These are phyloP conservation scores for Mastacembelus armatus DNA, from an alignment of 2,797 vertebrate genomes.

Conservation along the genomic window DNA sequence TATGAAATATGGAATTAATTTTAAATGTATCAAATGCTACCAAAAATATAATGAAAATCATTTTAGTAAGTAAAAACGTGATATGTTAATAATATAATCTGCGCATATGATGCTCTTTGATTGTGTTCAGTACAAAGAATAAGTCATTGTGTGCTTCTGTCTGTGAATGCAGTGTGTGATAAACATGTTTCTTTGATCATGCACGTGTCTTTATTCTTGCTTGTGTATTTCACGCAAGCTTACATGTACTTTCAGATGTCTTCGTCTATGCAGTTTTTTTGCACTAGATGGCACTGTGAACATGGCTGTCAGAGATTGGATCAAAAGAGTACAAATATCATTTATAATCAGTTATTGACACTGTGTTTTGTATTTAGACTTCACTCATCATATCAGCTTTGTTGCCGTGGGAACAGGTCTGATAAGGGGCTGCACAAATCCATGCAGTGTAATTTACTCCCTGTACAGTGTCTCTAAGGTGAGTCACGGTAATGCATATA, in stretches of 20 bases:
- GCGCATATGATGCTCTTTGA: not conserved
- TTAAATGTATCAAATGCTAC: too few relatives aligned
- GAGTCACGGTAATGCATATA: slow-evolving; percentile 40
- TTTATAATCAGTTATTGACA: slow-evolving; percentile 65
- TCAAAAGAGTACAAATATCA: slow-evolving; percentile 52
- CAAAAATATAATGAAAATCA: not conserved
- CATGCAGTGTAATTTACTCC: slow-evolving; percentile 28
- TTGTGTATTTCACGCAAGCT: not conserved
- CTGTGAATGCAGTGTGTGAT: not conserved
- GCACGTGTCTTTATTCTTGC: not conserved
- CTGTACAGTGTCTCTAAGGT: slow-evolving; percentile 1
- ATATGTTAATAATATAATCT: too few relatives aligned
- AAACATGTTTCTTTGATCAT: not conserved
- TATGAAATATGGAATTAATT: too few relatives aligned
- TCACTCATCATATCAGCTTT: slow-evolving; percentile 29
- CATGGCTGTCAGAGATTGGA: slow-evolving; percentile 44
- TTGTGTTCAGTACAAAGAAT: not conserved
- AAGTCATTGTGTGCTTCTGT: not conserved
- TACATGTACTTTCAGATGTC: not conserved
- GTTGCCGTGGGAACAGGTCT: slow-evolving; percentile 49
- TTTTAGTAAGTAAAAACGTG: not conserved
- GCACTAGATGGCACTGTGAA: slow-evolving; percentile 81
- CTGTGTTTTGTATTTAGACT: slow-evolving; percentile 57
- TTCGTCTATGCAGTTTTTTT: not conserved
- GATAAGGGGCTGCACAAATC: slow-evolving; percentile 29